A percentile compares a stretch with the other conserved stretches of the same genome.
Conservation (phyloP, 2,888 invertebrate species). For the Metellina segmentata region DNA sequence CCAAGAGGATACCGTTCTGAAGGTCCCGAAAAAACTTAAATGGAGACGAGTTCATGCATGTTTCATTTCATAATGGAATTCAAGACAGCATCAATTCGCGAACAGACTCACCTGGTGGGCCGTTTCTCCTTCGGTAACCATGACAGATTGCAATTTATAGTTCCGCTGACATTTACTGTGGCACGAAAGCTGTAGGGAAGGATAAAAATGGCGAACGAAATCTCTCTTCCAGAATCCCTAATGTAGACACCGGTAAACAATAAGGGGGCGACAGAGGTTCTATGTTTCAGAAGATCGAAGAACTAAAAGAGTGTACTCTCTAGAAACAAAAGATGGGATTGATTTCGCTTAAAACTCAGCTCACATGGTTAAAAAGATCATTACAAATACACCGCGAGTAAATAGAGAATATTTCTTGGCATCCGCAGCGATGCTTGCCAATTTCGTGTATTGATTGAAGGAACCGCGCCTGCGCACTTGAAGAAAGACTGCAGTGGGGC, state of each 20-base stretch:
- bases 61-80: not conserved
- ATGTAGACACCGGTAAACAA: not conserved
- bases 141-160: conserved; percentile 53
- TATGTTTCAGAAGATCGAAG: not conserved
- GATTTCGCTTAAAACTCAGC: conserved; percentile 20
- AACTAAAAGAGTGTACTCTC: conserved; percentile 37
- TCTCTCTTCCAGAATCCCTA: conserved; percentile 17
- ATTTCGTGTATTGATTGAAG: conserved; percentile 71
- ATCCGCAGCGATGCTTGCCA: conserved; percentile 73
- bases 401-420: conserved; percentile 51
- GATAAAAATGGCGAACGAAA: conserved; percentile 71
- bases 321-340: conserved; percentile 56
- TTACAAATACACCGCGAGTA: conserved; percentile 52
- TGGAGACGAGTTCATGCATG: too few species aligned
- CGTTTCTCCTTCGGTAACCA: conserved; percentile 73
- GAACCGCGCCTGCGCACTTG: conserved; percentile 66
- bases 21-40: too few species aligned
- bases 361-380: conserved; percentile 70
- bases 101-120: conserved; percentile 61
- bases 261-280: not conserved
- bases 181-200: conserved; percentile 29
- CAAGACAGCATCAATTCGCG: not conserved
- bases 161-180: conserved; percentile 56
- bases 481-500: conserved; percentile 68
- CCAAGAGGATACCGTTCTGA: too few species aligned